Conservation (phyloP, 1,140 invertebrate species). For the Patella vulgata region DNA sequence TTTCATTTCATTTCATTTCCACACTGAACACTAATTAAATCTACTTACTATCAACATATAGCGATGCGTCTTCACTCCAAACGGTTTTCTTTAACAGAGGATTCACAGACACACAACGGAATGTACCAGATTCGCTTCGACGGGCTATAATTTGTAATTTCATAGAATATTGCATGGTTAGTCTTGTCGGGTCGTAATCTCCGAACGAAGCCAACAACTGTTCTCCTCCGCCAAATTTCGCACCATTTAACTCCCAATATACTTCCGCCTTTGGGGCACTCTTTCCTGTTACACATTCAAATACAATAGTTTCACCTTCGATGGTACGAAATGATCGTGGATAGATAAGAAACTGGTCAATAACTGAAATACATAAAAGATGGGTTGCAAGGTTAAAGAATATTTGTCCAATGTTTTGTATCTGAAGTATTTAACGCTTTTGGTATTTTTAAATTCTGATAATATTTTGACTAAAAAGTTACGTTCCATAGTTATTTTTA, state of each 20-base stretch:
- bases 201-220: slow-evolving; percentile 40
- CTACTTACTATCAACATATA: slow-evolving; percentile 24
- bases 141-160: slow-evolving; percentile 27
- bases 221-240: slow-evolving; percentile 22
- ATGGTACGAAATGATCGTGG: slow-evolving; percentile 24
- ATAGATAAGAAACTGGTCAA: slow-evolving; percentile 37
- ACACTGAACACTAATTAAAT: too few species aligned
- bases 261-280: slow-evolving; percentile 39
- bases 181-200: slow-evolving; percentile 16
- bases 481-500: too few species aligned
- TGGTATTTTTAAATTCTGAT: too few species aligned
- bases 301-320: slow-evolving; percentile 22
- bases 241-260: slow-evolving; percentile 42
- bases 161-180: slow-evolving; percentile 39
- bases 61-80: slow-evolving; percentile 17
- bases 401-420: too few species aligned
- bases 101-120: slow-evolving; percentile 39
- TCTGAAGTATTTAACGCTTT: too few species aligned
- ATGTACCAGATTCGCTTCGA: slow-evolving; percentile 13
- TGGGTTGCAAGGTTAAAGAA: too few species aligned
- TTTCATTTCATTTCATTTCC: too few species aligned
- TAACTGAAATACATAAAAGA: slow-evolving; percentile 28
- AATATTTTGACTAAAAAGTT: too few species aligned
- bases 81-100: slow-evolving; percentile 20
- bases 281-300: slow-evolving; percentile 46